Percentiles rank a stretch among this genome's conserved stretches.
Conservation (phyloP, 2,113 vertebrate genomes). For the Buteo buteo region DNA sequence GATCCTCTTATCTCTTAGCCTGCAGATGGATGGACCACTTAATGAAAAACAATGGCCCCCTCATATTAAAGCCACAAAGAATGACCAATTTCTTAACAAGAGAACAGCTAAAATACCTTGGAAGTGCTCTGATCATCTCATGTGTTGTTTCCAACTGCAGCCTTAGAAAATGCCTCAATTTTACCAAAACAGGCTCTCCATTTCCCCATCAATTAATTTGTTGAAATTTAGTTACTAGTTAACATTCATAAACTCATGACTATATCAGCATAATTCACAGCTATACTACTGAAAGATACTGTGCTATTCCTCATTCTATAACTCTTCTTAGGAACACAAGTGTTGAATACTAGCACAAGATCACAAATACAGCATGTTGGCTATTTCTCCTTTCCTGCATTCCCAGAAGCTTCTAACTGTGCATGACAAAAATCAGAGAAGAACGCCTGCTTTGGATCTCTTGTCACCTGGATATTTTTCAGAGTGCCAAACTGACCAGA, state of each 20-base stretch:
- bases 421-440: background rate
- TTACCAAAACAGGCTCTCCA: background rate
- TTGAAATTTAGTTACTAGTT: background rate
- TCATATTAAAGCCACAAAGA: constrained; percentile 5
- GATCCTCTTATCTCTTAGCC: constrained; percentile 42
- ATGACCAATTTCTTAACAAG: background rate
- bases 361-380: background rate
- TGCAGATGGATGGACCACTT: background rate
- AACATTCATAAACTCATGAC: background rate
- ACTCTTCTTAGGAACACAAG: background rate
- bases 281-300: background rate
- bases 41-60: background rate
- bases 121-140: background rate
- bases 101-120: background rate
- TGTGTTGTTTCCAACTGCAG: background rate
- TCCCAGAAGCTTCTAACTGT: background rate
- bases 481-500: background rate
- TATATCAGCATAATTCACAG: background rate
- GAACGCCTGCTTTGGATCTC: background rate
- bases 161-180: background rate
- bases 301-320: background rate
- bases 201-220: constrained; percentile 8
- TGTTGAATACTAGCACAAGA: background rate
- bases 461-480: background rate
- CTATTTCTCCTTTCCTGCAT: background rate